Evolutionary conservation across 2,888 invertebrate species (phyloP).

Genomic region (Adelognathus sp.): DNA sequence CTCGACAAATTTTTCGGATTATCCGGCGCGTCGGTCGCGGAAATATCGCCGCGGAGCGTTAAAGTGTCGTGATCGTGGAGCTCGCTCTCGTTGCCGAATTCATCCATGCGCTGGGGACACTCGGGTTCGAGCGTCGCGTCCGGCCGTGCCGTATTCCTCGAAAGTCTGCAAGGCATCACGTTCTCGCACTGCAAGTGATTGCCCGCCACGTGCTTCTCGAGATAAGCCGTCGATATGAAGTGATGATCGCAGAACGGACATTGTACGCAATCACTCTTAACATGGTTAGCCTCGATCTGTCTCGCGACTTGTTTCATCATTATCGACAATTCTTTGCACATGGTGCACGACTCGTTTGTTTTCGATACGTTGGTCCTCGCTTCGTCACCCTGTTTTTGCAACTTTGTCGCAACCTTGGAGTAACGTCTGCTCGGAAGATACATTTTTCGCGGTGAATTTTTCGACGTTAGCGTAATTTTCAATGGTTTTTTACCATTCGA

Average conservation of each 20-base stretch:
- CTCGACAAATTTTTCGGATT: background rate
- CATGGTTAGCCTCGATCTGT: constrained; percentile 44
- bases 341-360: constrained; percentile 32
- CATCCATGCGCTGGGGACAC: constrained; percentile 53
- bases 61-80: constrained; percentile 55
- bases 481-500: background rate
- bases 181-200: constrained; percentile 63
- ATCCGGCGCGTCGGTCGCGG: background rate
- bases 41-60: constrained; percentile 8
- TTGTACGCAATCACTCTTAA: constrained; percentile 51
- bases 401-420: background rate
- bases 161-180: constrained; percentile 31
- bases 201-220: constrained; percentile 61
- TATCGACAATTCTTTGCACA: constrained; percentile 56
- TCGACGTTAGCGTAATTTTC: background rate
- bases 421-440: background rate
- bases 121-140: constrained; percentile 34
- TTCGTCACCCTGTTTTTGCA: background rate
- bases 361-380: background rate
- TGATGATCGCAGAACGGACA: constrained; percentile 63
- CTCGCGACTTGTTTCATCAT: constrained; percentile 57
- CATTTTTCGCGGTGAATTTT: background rate
- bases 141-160: background rate
- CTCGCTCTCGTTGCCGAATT: constrained; percentile 32
- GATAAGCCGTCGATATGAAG: constrained; percentile 59